Evolutionary conservation across 1,140 invertebrate genomes (phyloP).

Genomic region (Bombus picipes): DNA sequence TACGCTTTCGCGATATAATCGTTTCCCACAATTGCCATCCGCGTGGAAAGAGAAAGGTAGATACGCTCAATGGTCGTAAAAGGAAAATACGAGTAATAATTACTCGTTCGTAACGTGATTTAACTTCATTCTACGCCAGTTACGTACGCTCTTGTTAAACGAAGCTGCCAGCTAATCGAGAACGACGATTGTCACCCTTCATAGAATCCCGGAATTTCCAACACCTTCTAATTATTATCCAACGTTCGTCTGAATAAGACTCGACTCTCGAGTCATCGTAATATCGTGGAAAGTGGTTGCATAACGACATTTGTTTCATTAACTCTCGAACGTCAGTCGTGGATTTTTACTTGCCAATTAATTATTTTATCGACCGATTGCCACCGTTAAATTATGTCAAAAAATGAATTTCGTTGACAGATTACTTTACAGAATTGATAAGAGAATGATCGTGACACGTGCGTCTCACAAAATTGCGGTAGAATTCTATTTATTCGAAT

Average conservation of each 20-base stretch:
- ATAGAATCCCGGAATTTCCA: not conserved
- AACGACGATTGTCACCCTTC: not conserved
- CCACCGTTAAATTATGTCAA: not conserved
- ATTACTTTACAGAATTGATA: not conserved
- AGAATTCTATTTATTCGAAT: not conserved
- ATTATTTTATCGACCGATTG: too few relatives aligned
- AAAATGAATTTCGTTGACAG: not conserved
- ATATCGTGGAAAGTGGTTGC: conserved; percentile 12
- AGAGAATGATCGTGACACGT: not conserved
- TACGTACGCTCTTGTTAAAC: conserved; percentile 1
- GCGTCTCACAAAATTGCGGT: not conserved
- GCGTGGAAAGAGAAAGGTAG: conserved; percentile 62
- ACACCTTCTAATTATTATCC: not conserved
- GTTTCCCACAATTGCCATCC: conserved; percentile 9
- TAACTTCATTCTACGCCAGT: conserved; percentile 27
- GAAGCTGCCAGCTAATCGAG: not conserved
- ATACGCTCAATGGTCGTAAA: conserved; percentile 58
- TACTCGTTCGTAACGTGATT: conserved; percentile 38
- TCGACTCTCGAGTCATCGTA: not conserved
- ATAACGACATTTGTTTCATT: not conserved
- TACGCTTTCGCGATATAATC: conserved; percentile 58
- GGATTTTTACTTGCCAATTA: not conserved
- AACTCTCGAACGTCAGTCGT: not conserved
- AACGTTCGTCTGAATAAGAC: not conserved
- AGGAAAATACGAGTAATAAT: conserved; percentile 54